Conservation (phyloP, 2,888 invertebrate genomes). For the Cryptophagus acutangulus region DNA sequence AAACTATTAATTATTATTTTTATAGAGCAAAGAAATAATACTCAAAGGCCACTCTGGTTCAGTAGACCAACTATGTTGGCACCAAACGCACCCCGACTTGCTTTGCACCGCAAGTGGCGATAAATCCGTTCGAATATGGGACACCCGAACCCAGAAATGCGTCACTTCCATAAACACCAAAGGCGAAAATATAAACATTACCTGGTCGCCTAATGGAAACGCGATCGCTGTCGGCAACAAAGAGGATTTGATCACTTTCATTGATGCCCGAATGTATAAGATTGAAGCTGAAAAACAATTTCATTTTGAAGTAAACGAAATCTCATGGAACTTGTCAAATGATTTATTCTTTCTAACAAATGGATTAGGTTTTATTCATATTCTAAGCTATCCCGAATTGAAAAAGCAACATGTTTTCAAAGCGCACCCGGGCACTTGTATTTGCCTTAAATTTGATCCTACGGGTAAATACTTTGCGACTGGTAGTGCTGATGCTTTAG, state of each 20-base stretch:
- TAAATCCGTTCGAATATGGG: slow-evolving; percentile 96
- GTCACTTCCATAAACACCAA: slow-evolving; percentile 85
- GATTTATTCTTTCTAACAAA: slow-evolving; percentile 93
- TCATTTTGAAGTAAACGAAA: slow-evolving; percentile 96
- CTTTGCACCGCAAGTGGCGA: slow-evolving; percentile 96
- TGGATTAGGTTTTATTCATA: slow-evolving; percentile 91
- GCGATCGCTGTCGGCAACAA: slow-evolving; percentile 98
- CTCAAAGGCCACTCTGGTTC: slow-evolving; percentile 93
- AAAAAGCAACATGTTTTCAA: slow-evolving; percentile 86
- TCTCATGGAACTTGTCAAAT: slow-evolving; percentile 94
- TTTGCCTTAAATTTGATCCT: slow-evolving; percentile 96
- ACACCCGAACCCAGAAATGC: slow-evolving; percentile 84
- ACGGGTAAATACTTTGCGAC: slow-evolving; percentile 94
- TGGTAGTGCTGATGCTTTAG: slow-evolving; percentile 91
- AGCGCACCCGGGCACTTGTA: slow-evolving; percentile 96
- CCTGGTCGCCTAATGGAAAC: slow-evolving; percentile 97
- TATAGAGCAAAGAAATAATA: slow-evolving; percentile 74
- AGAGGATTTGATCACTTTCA: slow-evolving; percentile 94
- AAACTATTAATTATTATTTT: slow-evolving; percentile 18
- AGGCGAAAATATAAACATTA: slow-evolving; percentile 97
- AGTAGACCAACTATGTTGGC: slow-evolving; percentile 97
- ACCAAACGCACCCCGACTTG: slow-evolving; percentile 84
- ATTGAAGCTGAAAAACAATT: slow-evolving; percentile 89
- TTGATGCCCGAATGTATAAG: slow-evolving; percentile 85
- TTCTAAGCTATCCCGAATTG: slow-evolving; percentile 87